Percentiles rank a stretch among this genome's conserved stretches.
phyloP scores from a whole-genome alignment of 2,888 invertebrate genomes.

The Athrips mouffetella region DNA sequence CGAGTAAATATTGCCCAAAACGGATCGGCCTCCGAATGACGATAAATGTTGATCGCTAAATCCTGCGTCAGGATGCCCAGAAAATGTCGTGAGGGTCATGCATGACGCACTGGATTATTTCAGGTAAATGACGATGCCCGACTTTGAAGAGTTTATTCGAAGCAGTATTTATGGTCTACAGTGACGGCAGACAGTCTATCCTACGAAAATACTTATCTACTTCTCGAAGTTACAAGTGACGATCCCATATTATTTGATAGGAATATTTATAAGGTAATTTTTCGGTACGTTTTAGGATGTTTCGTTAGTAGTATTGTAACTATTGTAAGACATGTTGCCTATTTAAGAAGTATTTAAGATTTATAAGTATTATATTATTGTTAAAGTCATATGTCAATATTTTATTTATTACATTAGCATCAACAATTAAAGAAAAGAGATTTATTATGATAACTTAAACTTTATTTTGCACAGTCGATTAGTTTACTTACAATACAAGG shows the following conservation, averaged over 20 bases:
- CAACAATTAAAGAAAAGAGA: neutral
- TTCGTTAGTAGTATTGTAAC: constrained; percentile 34
- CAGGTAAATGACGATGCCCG: constrained; percentile 57
- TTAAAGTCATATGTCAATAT: neutral
- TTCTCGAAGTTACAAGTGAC: constrained; percentile 37
- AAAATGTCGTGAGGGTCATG: no score
- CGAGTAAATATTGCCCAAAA: no score
- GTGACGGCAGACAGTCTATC: neutral
- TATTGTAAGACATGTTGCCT: constrained; percentile 45
- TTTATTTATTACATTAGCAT: neutral
- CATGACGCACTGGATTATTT: no score
- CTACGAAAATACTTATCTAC: no score
- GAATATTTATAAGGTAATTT: constrained; percentile 34
- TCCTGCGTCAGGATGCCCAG: no score
- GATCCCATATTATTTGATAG: constrained; percentile 36
- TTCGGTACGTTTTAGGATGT: constrained; percentile 34
- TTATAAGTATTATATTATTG: constrained; percentile 40
- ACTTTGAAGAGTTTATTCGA: constrained; percentile 51
- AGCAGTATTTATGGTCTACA: constrained; percentile 28
- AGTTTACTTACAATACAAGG: constrained; percentile 9
- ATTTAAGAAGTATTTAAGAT: constrained; percentile 53
- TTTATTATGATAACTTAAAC: neutral
- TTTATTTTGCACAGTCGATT: constrained; percentile 13
- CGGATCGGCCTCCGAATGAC: no score
- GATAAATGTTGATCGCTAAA: no score